Evolutionary conservation across 2,113 vertebrate genomes (phyloP).

Genomic region (Noturus placidus): DNA sequence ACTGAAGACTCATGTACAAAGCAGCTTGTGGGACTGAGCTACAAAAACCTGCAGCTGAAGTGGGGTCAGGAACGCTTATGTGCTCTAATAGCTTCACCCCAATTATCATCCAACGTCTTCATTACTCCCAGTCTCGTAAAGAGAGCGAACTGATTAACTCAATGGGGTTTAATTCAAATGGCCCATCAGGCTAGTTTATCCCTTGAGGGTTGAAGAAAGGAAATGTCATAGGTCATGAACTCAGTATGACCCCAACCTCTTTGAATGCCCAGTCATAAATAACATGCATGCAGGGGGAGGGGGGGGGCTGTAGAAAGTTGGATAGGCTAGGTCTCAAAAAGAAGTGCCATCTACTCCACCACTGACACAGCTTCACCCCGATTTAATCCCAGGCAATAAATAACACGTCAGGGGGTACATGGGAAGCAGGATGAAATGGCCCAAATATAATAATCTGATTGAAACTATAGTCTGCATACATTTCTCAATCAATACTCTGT

Average conservation of each 20-base stretch:
- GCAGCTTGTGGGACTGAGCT: background rate
- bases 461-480: background rate
- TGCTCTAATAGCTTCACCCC: constrained; percentile 11
- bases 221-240: constrained; percentile 42
- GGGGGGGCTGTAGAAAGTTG: background rate
- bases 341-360: constrained; percentile 1
- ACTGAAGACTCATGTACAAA: constrained; percentile 9
- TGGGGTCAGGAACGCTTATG: background rate
- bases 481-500: background rate
- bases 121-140: constrained; percentile 16
- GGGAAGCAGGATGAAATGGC: background rate
- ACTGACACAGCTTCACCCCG: constrained; percentile 4
- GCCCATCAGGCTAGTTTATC: constrained; percentile 21
- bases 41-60: background rate
- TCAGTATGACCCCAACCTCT: constrained; percentile 9
- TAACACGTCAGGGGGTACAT: background rate
- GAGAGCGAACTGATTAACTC: constrained; percentile 36
- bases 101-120: constrained; percentile 14
- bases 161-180: constrained; percentile 24
- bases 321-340: background rate
- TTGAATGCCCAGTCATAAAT: constrained; percentile 33
- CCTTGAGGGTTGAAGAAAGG: constrained; percentile 24
- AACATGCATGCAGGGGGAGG: background rate
- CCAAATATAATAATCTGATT: background rate
- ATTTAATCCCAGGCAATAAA: constrained; percentile 16